phyloP scores from a whole-genome alignment of 2,797 vertebrate genomes.

The Clarias pachynema region DNA sequence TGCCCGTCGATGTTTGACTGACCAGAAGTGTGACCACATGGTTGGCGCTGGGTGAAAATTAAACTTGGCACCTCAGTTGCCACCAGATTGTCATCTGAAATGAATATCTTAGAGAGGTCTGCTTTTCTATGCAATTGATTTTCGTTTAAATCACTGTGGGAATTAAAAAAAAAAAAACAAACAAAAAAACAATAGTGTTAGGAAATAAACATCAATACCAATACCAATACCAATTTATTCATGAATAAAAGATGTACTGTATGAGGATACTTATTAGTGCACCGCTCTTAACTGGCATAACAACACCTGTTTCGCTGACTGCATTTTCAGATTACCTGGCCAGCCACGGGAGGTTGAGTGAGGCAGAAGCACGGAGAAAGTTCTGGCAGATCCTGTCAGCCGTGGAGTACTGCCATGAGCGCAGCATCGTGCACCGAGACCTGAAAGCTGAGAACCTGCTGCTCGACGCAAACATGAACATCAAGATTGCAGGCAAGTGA shows the following conservation, averaged over 20 bases:
- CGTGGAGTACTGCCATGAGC: conserved; percentile 93
- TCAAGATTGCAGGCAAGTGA: conserved; percentile 94
- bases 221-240: background rate
- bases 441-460: conserved; percentile 97
- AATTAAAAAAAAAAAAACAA: background rate
- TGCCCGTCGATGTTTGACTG: conserved; percentile 26
- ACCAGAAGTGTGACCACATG: background rate
- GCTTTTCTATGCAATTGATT: background rate
- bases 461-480: conserved; percentile 96
- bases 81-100: conserved; percentile 2
- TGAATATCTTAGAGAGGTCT: background rate
- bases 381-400: conserved; percentile 99
- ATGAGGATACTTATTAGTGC: background rate
- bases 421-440: conserved; percentile 94
- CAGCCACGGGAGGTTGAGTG: conserved; percentile 91
- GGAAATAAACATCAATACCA: background rate
- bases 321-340: conserved; percentile 88
- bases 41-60: conserved; percentile 5
- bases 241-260: background rate
- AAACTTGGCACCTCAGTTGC: background rate
- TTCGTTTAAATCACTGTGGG: background rate
- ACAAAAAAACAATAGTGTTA: too few relatives aligned
- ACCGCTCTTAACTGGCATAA: background rate
- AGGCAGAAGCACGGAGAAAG: conserved; percentile 91
- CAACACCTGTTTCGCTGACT: background rate